A percentile compares a stretch with the other conserved stretches of the same genome.
phyloP scores from a whole-genome alignment of 2,113 vertebrate species.

The Steatornis caripensis region DNA sequence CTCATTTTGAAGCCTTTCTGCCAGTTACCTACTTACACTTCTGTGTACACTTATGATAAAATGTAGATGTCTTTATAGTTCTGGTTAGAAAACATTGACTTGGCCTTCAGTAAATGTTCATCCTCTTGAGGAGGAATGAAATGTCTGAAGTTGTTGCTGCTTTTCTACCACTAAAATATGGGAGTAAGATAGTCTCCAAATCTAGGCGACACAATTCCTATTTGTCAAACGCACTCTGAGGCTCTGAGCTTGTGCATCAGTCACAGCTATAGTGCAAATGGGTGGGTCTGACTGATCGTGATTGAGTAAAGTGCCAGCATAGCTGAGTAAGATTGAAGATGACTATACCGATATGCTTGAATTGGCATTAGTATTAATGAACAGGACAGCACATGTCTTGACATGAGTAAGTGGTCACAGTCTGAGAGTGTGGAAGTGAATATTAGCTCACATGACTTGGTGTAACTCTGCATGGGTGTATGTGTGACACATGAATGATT shows the following conservation, averaged over 20 bases:
- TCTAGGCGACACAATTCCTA: background rate
- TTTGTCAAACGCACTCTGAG: background rate
- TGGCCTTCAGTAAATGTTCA: background rate
- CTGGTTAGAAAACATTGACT: background rate
- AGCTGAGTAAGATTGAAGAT: conserved; percentile 60
- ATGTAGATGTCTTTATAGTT: background rate
- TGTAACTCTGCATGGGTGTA: background rate
- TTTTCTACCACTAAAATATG: background rate
- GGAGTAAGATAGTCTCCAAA: background rate
- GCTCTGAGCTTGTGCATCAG: background rate
- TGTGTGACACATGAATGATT: conserved; percentile 11
- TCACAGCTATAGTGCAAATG: background rate
- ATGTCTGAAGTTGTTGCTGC: background rate
- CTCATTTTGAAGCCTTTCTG: background rate
- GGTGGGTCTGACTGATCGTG: conserved; percentile 40
- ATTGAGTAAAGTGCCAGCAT: conserved; percentile 33
- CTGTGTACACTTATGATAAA: background rate
- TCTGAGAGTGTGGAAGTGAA: background rate
- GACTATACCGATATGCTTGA: conserved; percentile 10
- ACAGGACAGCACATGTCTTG: conserved; percentile 43
- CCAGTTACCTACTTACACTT: background rate
- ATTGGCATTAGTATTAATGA: conserved; percentile 61
- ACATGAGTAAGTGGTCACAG: conserved; percentile 53
- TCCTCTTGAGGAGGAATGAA: background rate
- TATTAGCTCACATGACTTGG: conserved; percentile 8